Conservation (phyloP, 1,140 invertebrate genomes). For the Ladona fulva region DNA sequence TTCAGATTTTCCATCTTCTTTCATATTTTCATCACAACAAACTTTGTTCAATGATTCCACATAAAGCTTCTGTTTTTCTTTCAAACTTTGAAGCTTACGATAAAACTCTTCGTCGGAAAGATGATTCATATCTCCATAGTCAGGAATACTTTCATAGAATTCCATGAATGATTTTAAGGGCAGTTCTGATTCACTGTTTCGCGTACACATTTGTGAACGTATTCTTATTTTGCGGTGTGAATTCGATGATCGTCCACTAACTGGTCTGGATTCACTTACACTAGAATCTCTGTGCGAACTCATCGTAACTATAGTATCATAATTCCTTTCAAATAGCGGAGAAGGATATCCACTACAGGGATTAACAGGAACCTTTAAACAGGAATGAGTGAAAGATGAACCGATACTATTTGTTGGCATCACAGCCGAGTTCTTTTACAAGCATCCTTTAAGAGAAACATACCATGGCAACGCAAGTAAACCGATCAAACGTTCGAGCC, state of each 20-base stretch:
- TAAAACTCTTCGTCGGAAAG: constrained; percentile 57
- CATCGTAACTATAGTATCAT: constrained; percentile 26
- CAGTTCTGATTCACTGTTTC: constrained; percentile 26
- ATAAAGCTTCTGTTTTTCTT: constrained; percentile 50
- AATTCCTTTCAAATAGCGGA: constrained; percentile 50
- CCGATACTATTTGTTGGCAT: constrained; percentile 19
- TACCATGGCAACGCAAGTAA: too few species aligned
- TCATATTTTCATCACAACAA: constrained; percentile 31
- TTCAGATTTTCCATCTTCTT: constrained; percentile 18
- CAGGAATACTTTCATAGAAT: constrained; percentile 57
- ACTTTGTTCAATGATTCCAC: constrained; percentile 42
- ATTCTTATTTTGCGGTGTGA: constrained; percentile 11
- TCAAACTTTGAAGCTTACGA: constrained; percentile 50
- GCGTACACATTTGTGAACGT: constrained; percentile 13
- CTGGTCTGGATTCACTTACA: constrained; percentile 21
- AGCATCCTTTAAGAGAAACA: too few species aligned
- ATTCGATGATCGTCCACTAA: neutral
- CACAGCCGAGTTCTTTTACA: neutral
- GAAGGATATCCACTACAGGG: constrained; percentile 52
- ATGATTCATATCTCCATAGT: constrained; percentile 57
- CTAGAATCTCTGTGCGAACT: constrained; percentile 18
- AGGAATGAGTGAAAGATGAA: constrained; percentile 43
- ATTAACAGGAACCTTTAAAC: constrained; percentile 52
- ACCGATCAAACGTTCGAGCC: too few species aligned
- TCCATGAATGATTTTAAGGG: constrained; percentile 47